phyloP scores from a whole-genome alignment of 2,797 vertebrate genomes.

The Fratercula arctica region DNA sequence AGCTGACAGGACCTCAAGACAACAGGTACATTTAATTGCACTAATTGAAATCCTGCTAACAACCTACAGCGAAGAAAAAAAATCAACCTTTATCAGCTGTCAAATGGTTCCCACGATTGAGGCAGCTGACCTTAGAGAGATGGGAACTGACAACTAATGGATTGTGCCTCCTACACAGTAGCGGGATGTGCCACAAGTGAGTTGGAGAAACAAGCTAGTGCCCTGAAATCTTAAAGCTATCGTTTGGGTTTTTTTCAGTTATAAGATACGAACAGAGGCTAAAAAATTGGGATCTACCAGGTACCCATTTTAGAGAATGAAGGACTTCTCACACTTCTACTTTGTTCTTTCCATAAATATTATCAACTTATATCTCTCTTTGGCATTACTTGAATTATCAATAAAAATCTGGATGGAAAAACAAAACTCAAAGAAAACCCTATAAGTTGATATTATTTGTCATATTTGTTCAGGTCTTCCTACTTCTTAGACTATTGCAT shows the following conservation, averaged over 20 bases:
- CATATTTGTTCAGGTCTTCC: neutral
- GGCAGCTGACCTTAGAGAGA: conserved; percentile 50
- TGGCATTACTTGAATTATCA: neutral
- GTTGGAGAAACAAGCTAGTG: neutral
- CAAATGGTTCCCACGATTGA: neutral
- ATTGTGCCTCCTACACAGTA: conserved; percentile 26
- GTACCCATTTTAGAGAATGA: neutral
- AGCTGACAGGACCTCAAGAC: conserved; percentile 10
- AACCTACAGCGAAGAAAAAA: conserved; percentile 15
- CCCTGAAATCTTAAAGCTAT: conserved; percentile 17
- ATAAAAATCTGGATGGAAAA: neutral
- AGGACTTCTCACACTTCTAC: neutral
- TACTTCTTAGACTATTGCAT: neutral
- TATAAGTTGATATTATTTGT: neutral
- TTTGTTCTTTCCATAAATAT: neutral
- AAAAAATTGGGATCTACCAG: neutral
- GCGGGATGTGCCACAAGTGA: neutral
- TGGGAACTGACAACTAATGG: conserved; percentile 46
- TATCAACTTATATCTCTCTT: neutral
- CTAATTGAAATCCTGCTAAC: conserved; percentile 29
- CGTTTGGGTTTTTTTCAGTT: neutral
- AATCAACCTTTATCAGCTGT: conserved; percentile 33
- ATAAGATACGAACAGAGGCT: neutral
- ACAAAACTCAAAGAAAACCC: neutral
- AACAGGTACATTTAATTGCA: conserved; percentile 34